Evolutionary conservation across 2,888 invertebrate species (phyloP).

Genomic region (Empis livida): DNA sequence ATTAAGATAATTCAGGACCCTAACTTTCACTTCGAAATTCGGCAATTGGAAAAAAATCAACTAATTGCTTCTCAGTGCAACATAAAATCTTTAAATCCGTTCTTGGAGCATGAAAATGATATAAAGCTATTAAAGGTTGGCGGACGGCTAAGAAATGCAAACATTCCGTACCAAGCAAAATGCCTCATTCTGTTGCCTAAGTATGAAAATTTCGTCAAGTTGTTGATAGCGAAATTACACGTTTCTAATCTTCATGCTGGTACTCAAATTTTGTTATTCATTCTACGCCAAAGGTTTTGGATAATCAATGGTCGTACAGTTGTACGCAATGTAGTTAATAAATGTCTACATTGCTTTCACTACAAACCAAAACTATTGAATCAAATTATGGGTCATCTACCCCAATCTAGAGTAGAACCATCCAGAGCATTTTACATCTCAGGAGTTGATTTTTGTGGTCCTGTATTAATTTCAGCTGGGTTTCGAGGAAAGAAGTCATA

Average conservation of each 20-base stretch:
- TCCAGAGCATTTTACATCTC: slow-evolving; percentile 7
- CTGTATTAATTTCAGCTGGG: slow-evolving; percentile 1
- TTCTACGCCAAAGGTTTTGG: background rate
- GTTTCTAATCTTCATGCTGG: background rate
- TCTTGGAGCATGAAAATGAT: background rate
- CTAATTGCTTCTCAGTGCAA: background rate
- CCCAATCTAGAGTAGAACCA: slow-evolving; percentile 6
- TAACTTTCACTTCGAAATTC: background rate
- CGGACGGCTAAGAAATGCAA: background rate
- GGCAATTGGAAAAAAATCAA: background rate
- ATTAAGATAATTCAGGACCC: background rate
- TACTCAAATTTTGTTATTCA: background rate
- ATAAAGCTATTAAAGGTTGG: background rate
- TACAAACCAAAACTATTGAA: slow-evolving; percentile 7
- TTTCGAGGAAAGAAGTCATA: slow-evolving; percentile 1
- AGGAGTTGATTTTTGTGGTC: slow-evolving; percentile 9
- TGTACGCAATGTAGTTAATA: slow-evolving; percentile 7
- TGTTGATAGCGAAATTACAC: background rate
- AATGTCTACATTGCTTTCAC: slow-evolving; percentile 10
- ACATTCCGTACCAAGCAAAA: background rate
- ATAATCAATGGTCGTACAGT: slow-evolving; percentile 8
- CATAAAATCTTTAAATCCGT: background rate
- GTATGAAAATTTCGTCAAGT: background rate
- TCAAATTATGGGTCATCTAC: slow-evolving; percentile 13
- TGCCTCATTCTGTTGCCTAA: background rate